Conservation (phyloP, 2,113 vertebrate genomes). For the Pseudorasbora parva region DNA sequence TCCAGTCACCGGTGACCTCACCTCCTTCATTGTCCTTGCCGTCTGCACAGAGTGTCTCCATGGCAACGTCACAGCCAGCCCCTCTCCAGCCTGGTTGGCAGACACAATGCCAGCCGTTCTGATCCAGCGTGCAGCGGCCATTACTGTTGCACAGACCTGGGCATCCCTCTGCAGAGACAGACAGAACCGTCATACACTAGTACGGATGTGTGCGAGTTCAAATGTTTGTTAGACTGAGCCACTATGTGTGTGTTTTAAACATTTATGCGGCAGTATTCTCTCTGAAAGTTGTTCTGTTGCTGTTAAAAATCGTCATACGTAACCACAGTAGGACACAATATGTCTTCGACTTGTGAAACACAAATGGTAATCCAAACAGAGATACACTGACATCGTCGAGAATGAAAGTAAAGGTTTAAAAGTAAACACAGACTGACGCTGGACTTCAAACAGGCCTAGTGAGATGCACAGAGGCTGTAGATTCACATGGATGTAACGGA, state of each 20-base stretch:
- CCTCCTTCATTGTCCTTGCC: constrained; percentile 99
- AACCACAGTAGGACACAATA: neutral
- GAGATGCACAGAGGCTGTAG: constrained; percentile 92
- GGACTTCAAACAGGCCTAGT: constrained; percentile 82
- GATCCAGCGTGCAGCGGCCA: constrained; percentile 94
- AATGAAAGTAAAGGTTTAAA: constrained; percentile 54
- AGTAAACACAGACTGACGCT: constrained; percentile 77
- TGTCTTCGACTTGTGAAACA: constrained; percentile 21
- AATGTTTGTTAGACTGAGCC: constrained; percentile 13
- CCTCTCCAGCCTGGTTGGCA: constrained; percentile 98
- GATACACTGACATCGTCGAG: constrained; percentile 54
- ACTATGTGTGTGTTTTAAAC: constrained; percentile 38
- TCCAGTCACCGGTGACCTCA: constrained; percentile 66
- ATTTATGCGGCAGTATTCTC: neutral
- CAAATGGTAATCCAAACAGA: constrained; percentile 65
- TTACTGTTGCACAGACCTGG: constrained; percentile 99
- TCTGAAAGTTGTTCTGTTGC: neutral
- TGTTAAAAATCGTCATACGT: neutral
- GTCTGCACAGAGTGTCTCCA: constrained; percentile 96
- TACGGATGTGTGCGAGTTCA: neutral
- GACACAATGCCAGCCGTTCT: constrained; percentile 97
- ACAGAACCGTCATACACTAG: constrained; percentile 42
- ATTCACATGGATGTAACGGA: constrained; percentile 90
- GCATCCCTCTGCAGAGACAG: constrained; percentile 87
- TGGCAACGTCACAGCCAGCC: constrained; percentile 94